Conservation (phyloP, 2,797 vertebrate genomes). For the Onychomys torridus region DNA sequence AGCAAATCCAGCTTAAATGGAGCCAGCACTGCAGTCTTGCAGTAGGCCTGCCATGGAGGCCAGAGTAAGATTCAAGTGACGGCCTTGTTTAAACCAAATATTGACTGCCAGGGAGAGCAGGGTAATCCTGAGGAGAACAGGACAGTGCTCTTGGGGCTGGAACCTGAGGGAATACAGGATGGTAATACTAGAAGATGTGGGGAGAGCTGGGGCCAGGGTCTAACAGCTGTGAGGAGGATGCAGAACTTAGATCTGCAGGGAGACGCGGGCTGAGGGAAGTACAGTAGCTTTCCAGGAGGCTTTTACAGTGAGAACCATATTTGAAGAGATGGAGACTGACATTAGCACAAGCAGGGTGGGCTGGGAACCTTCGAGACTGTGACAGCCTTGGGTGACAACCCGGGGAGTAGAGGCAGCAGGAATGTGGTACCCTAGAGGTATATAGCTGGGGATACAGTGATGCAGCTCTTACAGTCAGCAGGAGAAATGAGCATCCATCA, state of each 20-base stretch:
- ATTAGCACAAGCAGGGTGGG: neutral
- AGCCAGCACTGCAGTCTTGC: neutral
- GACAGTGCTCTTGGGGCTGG: neutral
- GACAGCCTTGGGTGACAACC: neutral
- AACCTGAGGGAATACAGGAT: neutral
- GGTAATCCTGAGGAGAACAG: neutral
- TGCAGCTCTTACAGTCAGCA: neutral
- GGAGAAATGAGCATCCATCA: neutral
- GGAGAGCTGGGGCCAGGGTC: neutral
- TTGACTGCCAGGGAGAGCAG: neutral
- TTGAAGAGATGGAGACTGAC: neutral
- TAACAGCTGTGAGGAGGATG: neutral
- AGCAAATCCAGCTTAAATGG: neutral
- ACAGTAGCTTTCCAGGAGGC: neutral
- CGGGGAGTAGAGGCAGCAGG: neutral
- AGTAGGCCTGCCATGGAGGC: neutral
- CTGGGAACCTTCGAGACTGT: neutral
- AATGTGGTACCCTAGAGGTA: neutral
- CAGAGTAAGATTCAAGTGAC: neutral
- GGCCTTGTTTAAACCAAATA: neutral
- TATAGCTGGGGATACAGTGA: neutral
- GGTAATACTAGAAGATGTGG: neutral
- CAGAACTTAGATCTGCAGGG: neutral
- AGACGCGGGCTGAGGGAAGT: neutral
- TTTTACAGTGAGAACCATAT: neutral